phyloP scores from a whole-genome alignment of 1,140 invertebrate species.

The Mercenaria mercenaria region DNA sequence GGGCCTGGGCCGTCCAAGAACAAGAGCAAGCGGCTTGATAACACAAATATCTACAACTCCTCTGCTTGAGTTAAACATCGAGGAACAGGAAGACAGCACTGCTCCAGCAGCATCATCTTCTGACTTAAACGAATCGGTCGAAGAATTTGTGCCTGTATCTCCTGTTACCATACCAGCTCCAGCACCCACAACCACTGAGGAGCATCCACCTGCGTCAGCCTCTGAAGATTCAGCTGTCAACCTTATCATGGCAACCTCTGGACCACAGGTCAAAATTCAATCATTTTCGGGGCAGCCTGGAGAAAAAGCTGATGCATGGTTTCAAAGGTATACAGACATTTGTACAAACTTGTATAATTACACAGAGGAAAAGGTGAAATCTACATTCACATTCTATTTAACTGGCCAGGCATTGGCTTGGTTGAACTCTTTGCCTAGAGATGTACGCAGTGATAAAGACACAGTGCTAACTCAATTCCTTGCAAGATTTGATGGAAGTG shows the following conservation, averaged over 20 bases:
- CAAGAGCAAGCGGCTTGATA: background rate
- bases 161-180: background rate
- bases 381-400: too few species aligned
- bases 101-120: background rate
- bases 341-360: background rate
- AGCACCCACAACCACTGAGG: background rate
- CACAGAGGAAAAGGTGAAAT: background rate
- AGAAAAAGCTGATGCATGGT: background rate
- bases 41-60: background rate
- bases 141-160: background rate
- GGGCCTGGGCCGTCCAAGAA: background rate
- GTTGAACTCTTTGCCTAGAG: background rate
- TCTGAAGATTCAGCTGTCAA: background rate
- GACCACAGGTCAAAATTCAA: background rate
- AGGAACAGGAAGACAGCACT: background rate
- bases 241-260: background rate
- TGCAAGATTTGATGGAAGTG: slow-evolving; percentile 8
- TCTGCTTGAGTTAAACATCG: too few species aligned
- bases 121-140: background rate
- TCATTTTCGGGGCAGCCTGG: background rate
- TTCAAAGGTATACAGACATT: background rate
- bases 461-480: background rate
- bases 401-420: background rate
- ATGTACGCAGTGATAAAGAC: background rate
- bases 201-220: background rate